Conservation (phyloP, 2,888 invertebrate genomes). For the Mythimna vitellina region DNA sequence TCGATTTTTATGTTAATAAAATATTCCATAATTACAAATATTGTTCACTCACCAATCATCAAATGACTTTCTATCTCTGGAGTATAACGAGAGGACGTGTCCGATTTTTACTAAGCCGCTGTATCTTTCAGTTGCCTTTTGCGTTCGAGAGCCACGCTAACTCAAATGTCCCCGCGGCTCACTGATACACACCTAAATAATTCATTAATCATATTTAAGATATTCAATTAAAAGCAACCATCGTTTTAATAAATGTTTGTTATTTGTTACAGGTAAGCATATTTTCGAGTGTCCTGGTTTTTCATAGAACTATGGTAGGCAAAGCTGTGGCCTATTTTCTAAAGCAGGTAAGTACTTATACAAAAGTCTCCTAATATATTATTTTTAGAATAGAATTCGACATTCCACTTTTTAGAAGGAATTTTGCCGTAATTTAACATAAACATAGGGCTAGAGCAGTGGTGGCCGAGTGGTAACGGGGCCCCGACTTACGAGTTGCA, state of each 20-base stretch:
- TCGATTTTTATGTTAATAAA: neutral
- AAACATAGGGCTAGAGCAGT: no score
- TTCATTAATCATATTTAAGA: neutral
- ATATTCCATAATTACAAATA: no score
- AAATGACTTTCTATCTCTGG: no score
- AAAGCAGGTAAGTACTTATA: neutral
- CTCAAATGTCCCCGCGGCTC: neutral
- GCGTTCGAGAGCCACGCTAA: neutral
- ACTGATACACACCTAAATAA: neutral
- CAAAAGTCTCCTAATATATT: neutral
- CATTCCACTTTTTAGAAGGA: no score
- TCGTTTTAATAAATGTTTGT: conserved; percentile 17
- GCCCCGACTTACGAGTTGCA: no score
- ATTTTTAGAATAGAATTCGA: neutral
- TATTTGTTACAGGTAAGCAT: conserved; percentile 52
- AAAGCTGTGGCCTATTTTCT: neutral
- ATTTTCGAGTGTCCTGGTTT: conserved; percentile 8
- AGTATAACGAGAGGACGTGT: no score
- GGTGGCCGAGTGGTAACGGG: no score
- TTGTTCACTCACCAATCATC: no score
- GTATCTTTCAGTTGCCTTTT: no score
- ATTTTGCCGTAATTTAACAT: no score
- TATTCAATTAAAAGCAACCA: neutral
- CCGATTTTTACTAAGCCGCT: no score
- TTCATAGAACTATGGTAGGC: conserved; percentile 5